Evolutionary conservation across 2,113 vertebrate genomes (phyloP), one percentile per base, ranked within the genome.

Genomic region (Onychostoma macrolepis): DNA sequence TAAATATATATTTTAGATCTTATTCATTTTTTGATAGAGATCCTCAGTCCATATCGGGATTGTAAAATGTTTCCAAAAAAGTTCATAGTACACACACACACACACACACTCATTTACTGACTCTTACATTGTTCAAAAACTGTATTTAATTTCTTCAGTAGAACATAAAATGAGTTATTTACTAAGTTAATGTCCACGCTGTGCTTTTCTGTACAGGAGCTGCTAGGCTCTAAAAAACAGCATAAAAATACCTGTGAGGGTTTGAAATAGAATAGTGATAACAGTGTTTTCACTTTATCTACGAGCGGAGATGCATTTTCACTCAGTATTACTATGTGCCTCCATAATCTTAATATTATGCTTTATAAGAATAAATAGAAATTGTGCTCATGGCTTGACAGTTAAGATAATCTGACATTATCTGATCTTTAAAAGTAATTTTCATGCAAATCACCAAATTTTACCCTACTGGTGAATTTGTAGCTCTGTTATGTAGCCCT

Each of bases 371-470:
- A 72, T 38, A 72, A 2, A 24, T 24, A 24, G 33, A 4, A 72
- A 24, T 72, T 41, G 69, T 72, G 69, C 69, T 72, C 69, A 72
- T 72, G 69, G 36, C 38, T 45, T 45, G 12, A 76, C 12, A 45
- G n/a, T 28, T 41, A 76, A 28, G 38, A 17, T 24, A 45, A 75
- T 75, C 41, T 75, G n/a, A 26, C 72, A 76, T 48, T 26, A 48
- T 83, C 80, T 48, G 26, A 65, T 58, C 56, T 83, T 7, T 81
- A 48, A 67, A 67, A 45, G 80, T 48, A 2, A 83, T 69, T 83
- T 50, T 48, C 26, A 82, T 7, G 6, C 4, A 45, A 83, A 83
- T 28, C 26, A 12, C 2, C 33, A 24, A 8, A 61, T 75, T 45
- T 45, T 3, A 75, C 41, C 41, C 13, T 26, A 5, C 77, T 80